Base-by-base conservation (phyloP, 2,797 vertebrate species). In the Gadopsis bispinosus region DNA sequence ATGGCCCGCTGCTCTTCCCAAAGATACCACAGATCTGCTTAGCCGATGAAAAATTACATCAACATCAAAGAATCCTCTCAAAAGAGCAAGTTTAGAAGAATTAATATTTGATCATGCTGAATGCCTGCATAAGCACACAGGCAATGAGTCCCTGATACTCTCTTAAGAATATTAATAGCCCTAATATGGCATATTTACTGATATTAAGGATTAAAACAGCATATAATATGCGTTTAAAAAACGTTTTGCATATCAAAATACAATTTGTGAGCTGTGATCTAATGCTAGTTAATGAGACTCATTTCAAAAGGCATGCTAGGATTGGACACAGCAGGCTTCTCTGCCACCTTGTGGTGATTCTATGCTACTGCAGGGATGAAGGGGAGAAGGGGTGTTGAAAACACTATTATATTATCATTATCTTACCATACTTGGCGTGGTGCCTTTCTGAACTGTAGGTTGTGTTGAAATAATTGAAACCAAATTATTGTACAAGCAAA, bases 31-130 rank as follows among this genome's bases (percentile, higher is more conserved):
- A 89, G 90, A 91, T 93, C 88, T 94, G 93, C 93, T 92, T 90
- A 91, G 89, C 88, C 79, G 54, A 84, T 91, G 83, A 90, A 89
- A 94, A 94, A 94, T 91, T 93, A 91, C 91, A 93, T 84, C 89
- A 85, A 94, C 93, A 94, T 95, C 92, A 94, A 95, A 95, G 93
- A 90, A 86, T 83, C 72, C 85, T 91, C 90, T 92, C 94, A 93
- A 94, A 92, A 93, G 94, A 93, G 93, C 89, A 89, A 94, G 90
- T 95, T 94, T 94, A 94, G 90, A 88, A 87, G 60, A 90, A 94
- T 94, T 90, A 94, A 95, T 95, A 95, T 94, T 94, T 95, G 92
- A 95, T 94, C 78, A 89, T 74, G 90, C 87, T 89, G 89, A 91
- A 92, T 84, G 80, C 84, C 88, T 85, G 91, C 86, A 91, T 88